Evolutionary conservation across 2,797 vertebrate genomes (phyloP).

Genomic region (Eupleurogrammus muticus): DNA sequence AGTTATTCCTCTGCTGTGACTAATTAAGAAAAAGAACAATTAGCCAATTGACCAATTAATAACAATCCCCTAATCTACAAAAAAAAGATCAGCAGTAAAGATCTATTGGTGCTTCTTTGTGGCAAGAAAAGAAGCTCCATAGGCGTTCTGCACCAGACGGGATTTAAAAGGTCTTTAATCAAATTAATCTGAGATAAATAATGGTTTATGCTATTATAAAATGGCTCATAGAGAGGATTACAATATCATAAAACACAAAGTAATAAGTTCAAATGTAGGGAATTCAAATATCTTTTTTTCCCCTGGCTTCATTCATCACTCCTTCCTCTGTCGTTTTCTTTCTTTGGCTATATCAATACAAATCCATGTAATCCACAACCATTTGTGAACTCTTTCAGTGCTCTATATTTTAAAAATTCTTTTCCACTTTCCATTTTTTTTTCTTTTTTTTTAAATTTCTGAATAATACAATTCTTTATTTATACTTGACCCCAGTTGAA

Average conservation of each 20-base stretch:
- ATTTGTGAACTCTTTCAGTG: constrained; percentile 1
- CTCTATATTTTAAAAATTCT: background rate
- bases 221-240: constrained; percentile 81
- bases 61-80: constrained; percentile 82
- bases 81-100: constrained; percentile 70
- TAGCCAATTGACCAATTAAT: constrained; percentile 85
- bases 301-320: constrained; percentile 20
- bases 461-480: background rate
- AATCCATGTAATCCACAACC: background rate
- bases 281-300: constrained; percentile 35
- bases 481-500: background rate
- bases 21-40: constrained; percentile 83
- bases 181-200: constrained; percentile 86
- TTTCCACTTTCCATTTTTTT: background rate
- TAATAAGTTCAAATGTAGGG: constrained; percentile 57
- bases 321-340: constrained; percentile 10
- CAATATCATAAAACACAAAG: constrained; percentile 77
- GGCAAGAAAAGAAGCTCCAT: constrained; percentile 79
- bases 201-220: constrained; percentile 77
- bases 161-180: constrained; percentile 84
- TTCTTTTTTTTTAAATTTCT: too few relatives aligned
- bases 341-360: constrained; percentile 8
- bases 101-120: constrained; percentile 70
- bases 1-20: constrained; percentile 65
- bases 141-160: constrained; percentile 73